phyloP scores from a whole-genome alignment of 2,888 invertebrate genomes.

The Ennomos quercinarius region DNA sequence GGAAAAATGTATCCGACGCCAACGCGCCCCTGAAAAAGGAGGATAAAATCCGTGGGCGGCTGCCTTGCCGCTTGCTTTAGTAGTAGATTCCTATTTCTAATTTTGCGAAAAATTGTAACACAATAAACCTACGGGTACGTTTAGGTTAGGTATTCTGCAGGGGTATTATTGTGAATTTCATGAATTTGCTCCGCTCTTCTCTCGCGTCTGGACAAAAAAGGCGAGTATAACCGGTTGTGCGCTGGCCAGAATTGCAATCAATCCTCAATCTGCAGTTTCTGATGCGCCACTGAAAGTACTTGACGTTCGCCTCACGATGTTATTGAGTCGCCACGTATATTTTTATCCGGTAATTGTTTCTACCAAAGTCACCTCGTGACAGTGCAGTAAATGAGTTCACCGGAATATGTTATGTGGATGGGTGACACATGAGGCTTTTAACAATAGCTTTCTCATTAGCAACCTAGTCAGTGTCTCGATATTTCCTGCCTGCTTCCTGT shows the following conservation, averaged over 20 bases:
- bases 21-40: slow-evolving; percentile 48
- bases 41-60: slow-evolving; percentile 35
- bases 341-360: slow-evolving; percentile 44
- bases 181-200: slow-evolving; percentile 54
- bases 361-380: slow-evolving; percentile 39
- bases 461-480: slow-evolving; percentile 59
- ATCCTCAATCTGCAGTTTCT: slow-evolving; percentile 65
- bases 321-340: slow-evolving; percentile 32
- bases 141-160: slow-evolving; percentile 41
- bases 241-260: slow-evolving; percentile 75
- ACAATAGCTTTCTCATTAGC: slow-evolving; percentile 61
- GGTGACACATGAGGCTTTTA: slow-evolving; percentile 47
- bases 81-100: slow-evolving; percentile 35
- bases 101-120: slow-evolving; percentile 47
- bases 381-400: slow-evolving; percentile 42
- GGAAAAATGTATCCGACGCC: slow-evolving; percentile 44
- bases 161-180: too few relatives aligned
- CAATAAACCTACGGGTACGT: slow-evolving; percentile 45
- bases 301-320: slow-evolving; percentile 33
- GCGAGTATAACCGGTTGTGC: slow-evolving; percentile 69
- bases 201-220: slow-evolving; percentile 52
- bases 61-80: slow-evolving; percentile 43
- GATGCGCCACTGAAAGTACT: slow-evolving; percentile 67
- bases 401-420: slow-evolving; percentile 37
- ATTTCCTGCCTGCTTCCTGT: slow-evolving; percentile 70